Evolutionary conservation across 2,888 invertebrate genomes (phyloP).

Genomic region (Andricus quercusramuli): DNA sequence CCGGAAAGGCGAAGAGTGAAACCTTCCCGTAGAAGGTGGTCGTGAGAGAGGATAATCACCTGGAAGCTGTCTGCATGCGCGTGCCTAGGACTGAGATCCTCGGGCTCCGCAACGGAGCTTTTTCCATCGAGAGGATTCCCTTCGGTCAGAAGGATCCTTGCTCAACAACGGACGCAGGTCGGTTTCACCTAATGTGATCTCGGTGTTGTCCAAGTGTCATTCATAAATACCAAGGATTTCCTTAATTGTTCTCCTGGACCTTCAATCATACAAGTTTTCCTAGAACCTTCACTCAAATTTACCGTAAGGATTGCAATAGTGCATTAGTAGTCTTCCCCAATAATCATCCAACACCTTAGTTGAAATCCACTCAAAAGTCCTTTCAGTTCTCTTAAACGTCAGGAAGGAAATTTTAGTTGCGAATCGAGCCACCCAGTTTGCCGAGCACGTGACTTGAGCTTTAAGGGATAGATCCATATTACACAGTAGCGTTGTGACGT

Average conservation of each 20-base stretch:
- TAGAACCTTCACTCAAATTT: background rate
- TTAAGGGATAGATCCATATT: constrained; percentile 55
- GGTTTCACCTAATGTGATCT: constrained; percentile 57
- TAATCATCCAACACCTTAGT: background rate
- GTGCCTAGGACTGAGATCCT: constrained; percentile 68
- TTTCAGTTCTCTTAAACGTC: background rate
- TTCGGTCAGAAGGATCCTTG: constrained; percentile 63
- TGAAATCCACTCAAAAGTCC: background rate
- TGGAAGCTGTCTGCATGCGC: constrained; percentile 67
- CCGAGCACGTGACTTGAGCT: constrained; percentile 51
- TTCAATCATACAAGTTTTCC: background rate
- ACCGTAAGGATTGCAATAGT: background rate
- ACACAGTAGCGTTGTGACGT: background rate
- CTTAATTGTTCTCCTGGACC: background rate
- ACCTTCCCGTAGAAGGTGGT: background rate
- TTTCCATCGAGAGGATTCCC: constrained; percentile 63
- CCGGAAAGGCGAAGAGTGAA: background rate
- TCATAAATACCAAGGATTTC: background rate
- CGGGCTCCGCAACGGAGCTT: constrained; percentile 68
- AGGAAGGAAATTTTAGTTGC: constrained; percentile 19
- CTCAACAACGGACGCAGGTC: constrained; percentile 69
- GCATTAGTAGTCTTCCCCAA: background rate
- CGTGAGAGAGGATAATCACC: constrained; percentile 12
- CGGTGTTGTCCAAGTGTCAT: background rate
- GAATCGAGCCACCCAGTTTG: constrained; percentile 50